Evolutionary conservation across 2,113 vertebrate genomes (phyloP), one percentile per base, ranked within the genome.

Genomic region (Falcunculus frontatus): DNA sequence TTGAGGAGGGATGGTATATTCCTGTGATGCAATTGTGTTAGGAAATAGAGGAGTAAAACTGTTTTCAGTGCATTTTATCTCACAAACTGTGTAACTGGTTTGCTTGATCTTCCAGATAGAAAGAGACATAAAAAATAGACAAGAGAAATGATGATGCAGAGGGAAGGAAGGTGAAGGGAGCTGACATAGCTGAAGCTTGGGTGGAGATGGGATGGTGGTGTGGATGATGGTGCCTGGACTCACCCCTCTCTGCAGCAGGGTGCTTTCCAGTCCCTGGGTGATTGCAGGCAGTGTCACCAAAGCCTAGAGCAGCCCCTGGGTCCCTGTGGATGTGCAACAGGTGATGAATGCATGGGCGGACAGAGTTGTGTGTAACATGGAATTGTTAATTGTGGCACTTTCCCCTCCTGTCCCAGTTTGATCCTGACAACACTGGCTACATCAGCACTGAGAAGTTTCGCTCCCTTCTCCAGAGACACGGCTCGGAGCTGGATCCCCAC

Each of bases 391-490:
- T 87, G 1, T 81, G 41, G 52, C 78, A n/a, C 18, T 93, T 93
- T 97, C 91, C 60, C 93, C 64, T 96, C 74, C 95, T 86, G 0
- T 95, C 84, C 82, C 97, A 99, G 99, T 99, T 98, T n/a, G 99
- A 99, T 95, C 98, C 99, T 5, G 99, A 99, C 73, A 99, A 97
- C 96, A 99, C 99, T 0, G 99, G 99, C 96, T 99, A 99, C 97
- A 99, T 99, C 98, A 99, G 99, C 94, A 99, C 99, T 0, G 98
- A 99, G 97, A 98, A 98, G 76, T 99, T 99, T 96, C 98, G 98
- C 93, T 98, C 98, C 96, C 98, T 99, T 55, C 98, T 99, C 91
- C 99, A 98, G 33, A 98, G 98, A 50, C 98, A 99, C 49, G 98
- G 99, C 87, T 99, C 99, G 0, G 98, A 99, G 97, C 97, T 99